Conservation (phyloP, 2,113 vertebrate genomes). For the Tachysurus vachellii region DNA sequence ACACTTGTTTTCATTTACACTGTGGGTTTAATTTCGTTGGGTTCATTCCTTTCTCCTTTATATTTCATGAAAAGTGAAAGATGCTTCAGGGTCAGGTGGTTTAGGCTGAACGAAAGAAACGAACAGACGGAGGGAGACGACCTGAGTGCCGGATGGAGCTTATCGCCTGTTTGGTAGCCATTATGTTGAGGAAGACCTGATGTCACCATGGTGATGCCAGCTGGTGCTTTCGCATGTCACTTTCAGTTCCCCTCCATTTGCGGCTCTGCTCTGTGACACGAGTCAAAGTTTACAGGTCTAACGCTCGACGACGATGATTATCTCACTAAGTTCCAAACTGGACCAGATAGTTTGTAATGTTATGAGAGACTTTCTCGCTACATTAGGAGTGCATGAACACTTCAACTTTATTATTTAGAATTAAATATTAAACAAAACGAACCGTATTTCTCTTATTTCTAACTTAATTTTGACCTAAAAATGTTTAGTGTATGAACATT, state of each 20-base stretch:
- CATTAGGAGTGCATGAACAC: neutral
- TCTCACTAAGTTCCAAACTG: neutral
- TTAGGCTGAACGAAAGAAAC: neutral
- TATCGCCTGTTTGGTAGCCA: neutral
- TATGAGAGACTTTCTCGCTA: neutral
- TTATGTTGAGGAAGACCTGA: neutral
- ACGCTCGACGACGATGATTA: neutral
- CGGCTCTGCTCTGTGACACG: neutral
- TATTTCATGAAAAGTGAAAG: neutral
- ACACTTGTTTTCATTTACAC: neutral
- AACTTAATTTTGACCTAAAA: neutral
- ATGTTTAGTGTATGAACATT: neutral
- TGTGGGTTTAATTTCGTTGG: neutral
- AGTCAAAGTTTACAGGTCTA: neutral
- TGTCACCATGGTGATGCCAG: conserved; percentile 19
- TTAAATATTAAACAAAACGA: neutral
- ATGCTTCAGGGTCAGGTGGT: neutral
- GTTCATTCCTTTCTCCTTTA: neutral
- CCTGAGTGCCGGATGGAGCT: neutral
- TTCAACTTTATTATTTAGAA: no score
- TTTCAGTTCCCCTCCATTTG: conserved; percentile 6
- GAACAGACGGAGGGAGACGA: conserved; percentile 2
- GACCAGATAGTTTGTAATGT: neutral
- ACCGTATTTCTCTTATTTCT: neutral
- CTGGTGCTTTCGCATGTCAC: neutral